A percentile compares a stretch with the other conserved stretches of the same genome.
phyloP scores from a whole-genome alignment of 1,140 invertebrate species.

The Diabrotica virgifera region DNA sequence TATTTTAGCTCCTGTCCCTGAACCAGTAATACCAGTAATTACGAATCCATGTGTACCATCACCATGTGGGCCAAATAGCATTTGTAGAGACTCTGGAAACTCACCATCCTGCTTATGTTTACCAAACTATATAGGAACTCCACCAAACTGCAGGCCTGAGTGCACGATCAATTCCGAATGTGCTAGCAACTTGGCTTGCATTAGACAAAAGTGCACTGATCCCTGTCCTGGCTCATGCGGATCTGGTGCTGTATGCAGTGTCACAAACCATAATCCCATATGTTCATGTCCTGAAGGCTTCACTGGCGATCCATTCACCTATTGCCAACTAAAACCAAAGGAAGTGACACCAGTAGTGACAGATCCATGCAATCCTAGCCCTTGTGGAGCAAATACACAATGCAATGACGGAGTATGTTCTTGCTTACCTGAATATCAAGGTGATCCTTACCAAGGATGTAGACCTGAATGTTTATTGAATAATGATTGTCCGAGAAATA shows the following conservation, averaged over 20 bases:
- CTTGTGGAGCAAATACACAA: conserved; percentile 67
- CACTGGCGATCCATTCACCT: conserved; percentile 70
- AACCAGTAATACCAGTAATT: conserved; percentile 49
- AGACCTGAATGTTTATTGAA: conserved; percentile 68
- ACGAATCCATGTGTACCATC: conserved; percentile 71
- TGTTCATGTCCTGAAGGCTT: conserved; percentile 68
- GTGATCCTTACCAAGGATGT: conserved; percentile 65
- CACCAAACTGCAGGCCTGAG: conserved; percentile 72
- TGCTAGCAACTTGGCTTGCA: conserved; percentile 62
- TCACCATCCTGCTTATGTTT: conserved; percentile 66
- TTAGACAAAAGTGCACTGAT: conserved; percentile 64
- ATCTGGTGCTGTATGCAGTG: conserved; percentile 62
- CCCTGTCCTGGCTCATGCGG: conserved; percentile 74
- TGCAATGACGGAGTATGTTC: conserved; percentile 58
- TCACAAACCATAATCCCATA: conserved; percentile 66
- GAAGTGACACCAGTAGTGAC: conserved; percentile 40
- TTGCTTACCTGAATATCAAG: conserved; percentile 61
- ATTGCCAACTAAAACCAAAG: conserved; percentile 58
- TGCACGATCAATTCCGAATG: conserved; percentile 71
- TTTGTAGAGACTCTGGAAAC: conserved; percentile 66
- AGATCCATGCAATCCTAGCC: conserved; percentile 58
- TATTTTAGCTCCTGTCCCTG: conserved; percentile 27
- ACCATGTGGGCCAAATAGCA: conserved; percentile 77
- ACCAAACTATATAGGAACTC: conserved; percentile 63
- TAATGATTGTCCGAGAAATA: conserved; percentile 63